Percentiles rank a stretch among this genome's conserved stretches.
These are phyloP conservation scores for Drosophila ohnishii DNA, from an alignment of 1,140 invertebrate genomes.

Conservation along the genomic window DNA sequence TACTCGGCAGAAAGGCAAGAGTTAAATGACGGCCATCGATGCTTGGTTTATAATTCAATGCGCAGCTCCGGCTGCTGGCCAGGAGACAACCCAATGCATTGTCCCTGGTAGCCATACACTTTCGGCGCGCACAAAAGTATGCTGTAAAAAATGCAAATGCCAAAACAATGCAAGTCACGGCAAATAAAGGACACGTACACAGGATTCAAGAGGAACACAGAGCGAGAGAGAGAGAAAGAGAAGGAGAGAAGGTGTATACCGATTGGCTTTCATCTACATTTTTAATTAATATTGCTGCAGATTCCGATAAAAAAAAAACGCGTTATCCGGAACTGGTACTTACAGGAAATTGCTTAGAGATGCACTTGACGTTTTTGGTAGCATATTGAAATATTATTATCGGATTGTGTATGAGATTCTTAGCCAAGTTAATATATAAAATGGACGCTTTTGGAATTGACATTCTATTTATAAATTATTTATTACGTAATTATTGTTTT, in stretches of 20 bases:
- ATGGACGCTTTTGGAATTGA: too few species aligned
- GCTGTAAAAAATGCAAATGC: slow-evolving; percentile 49
- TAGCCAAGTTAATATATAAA: neutral
- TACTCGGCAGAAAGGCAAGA: slow-evolving; percentile 40
- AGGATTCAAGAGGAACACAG: neutral
- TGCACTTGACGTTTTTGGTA: neutral
- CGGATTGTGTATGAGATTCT: neutral
- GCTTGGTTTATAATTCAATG: slow-evolving; percentile 38
- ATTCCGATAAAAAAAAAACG: neutral
- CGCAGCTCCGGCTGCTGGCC: slow-evolving; percentile 20
- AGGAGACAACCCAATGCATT: slow-evolving; percentile 10
- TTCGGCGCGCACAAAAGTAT: slow-evolving; percentile 12
- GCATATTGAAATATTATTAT: neutral
- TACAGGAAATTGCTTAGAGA: neutral
- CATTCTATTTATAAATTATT: neutral
- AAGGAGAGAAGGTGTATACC: neutral
- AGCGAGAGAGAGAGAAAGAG: neutral
- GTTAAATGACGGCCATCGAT: slow-evolving; percentile 56
- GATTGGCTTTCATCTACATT: slow-evolving; percentile 29
- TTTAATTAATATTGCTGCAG: slow-evolving; percentile 43
- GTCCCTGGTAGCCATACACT: slow-evolving; percentile 6
- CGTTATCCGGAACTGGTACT: neutral
- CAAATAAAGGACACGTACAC: slow-evolving; percentile 25
- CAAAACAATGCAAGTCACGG: slow-evolving; percentile 43
- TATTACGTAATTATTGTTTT: too few species aligned